Percentiles rank a stretch among this genome's conserved stretches.
phyloP scores from a whole-genome alignment of 2,113 vertebrate species.

The Rostratula benghalensis region DNA sequence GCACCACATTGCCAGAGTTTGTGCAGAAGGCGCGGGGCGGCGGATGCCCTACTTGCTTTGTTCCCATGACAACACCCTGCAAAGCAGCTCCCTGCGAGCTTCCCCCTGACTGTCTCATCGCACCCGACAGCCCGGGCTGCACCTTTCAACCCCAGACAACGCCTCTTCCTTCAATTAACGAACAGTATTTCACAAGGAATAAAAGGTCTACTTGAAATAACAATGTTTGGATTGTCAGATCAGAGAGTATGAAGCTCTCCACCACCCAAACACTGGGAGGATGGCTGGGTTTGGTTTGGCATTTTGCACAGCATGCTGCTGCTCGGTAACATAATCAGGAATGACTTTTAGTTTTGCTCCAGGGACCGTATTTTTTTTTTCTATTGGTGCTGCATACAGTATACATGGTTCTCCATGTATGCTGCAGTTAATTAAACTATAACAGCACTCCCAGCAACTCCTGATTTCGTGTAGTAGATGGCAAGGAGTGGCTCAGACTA shows the following conservation, averaged over 20 bases:
- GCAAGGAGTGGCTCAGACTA: not conserved
- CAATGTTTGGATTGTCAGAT: not conserved
- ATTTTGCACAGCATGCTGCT: not conserved
- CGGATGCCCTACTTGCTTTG: slow-evolving; percentile 52
- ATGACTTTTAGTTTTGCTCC: not conserved
- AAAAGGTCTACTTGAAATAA: not conserved
- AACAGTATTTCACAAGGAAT: not conserved
- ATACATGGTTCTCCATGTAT: not conserved
- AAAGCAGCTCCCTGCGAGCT: not conserved
- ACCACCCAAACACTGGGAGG: not conserved
- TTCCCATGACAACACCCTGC: slow-evolving; percentile 67
- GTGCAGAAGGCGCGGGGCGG: not conserved
- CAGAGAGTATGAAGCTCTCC: not conserved
- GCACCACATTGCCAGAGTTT: not conserved
- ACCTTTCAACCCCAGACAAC: not conserved
- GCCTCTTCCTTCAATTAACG: not conserved
- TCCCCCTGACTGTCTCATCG: not conserved
- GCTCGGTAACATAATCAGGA: not conserved
- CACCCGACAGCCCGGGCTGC: not conserved
- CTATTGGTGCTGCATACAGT: not conserved
- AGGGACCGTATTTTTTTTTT: not conserved
- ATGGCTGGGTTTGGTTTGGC: not conserved
- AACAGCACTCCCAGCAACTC: not conserved
- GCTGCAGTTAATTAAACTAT: not conserved
- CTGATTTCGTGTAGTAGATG: not conserved